Conservation (phyloP, 2,797 vertebrate species). For the Brotula barbata region DNA sequence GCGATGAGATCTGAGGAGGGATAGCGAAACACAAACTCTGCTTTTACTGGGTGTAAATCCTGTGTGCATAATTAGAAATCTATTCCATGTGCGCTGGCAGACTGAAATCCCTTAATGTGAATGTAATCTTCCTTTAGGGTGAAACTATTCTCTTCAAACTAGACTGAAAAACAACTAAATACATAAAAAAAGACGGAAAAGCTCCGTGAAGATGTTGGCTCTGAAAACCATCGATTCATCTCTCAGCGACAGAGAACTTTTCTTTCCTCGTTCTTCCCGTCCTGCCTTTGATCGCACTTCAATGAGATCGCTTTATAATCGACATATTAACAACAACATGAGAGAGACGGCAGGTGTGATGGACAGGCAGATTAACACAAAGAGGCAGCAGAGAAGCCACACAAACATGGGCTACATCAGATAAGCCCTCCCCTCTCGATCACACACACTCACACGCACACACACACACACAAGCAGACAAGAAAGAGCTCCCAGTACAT, state of each 20-base stretch:
- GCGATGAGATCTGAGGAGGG: too few species aligned
- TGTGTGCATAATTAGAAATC: too few species aligned
- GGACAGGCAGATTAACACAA: not conserved
- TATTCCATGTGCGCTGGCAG: too few species aligned
- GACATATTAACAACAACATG: not conserved
- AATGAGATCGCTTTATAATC: not conserved
- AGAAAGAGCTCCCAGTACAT: conserved; percentile 45
- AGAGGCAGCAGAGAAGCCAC: not conserved
- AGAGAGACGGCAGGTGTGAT: not conserved
- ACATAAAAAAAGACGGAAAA: too few species aligned
- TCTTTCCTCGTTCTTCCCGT: not conserved
- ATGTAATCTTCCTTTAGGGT: too few species aligned
- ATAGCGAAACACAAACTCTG: too few species aligned
- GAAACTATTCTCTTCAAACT: too few species aligned
- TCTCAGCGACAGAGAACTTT: not conserved
- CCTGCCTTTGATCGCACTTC: not conserved
- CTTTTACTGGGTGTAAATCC: too few species aligned
- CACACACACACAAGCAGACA: conserved; percentile 42
- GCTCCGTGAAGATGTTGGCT: not conserved
- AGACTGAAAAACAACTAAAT: too few species aligned
- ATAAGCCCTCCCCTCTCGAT: conserved; percentile 4
- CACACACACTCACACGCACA: conserved; percentile 24
- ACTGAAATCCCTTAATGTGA: too few species aligned
- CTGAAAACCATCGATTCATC: not conserved
- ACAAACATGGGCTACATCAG: conserved; percentile 16